Conservation (phyloP, 2,888 invertebrate genomes). For the Cylindroiulus punctatus region DNA sequence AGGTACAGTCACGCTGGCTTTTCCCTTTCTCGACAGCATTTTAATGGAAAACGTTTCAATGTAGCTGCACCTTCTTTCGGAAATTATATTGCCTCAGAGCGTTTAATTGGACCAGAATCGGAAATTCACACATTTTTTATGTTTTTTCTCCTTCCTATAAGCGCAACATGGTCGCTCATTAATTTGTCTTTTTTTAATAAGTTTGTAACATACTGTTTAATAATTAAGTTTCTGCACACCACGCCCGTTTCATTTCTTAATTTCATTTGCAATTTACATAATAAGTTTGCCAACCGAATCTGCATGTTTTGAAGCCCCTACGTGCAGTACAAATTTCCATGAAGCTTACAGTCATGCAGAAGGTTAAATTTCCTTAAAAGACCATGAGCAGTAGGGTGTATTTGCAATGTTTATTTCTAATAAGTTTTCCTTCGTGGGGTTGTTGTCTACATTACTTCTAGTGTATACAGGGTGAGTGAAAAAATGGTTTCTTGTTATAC, state of each 20-base stretch:
- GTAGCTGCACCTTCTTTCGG: neutral
- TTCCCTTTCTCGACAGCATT: neutral
- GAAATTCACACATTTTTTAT: slow-evolving; percentile 11
- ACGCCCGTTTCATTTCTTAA: slow-evolving; percentile 33
- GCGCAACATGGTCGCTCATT: neutral
- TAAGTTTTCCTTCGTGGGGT: no score
- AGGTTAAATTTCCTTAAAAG: no score
- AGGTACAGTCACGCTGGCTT: slow-evolving; percentile 13
- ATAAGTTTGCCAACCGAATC: neutral
- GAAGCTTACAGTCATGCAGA: neutral
- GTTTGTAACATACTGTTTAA: neutral
- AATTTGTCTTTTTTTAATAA: slow-evolving; percentile 40
- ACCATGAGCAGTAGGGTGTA: no score
- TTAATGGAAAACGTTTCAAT: slow-evolving; percentile 25
- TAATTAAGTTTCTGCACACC: neutral
- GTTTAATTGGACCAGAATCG: slow-evolving; percentile 4
- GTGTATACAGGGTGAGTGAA: no score
- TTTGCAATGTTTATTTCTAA: no score
- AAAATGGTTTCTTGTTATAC: no score
- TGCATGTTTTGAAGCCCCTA: neutral
- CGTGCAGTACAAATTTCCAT: neutral
- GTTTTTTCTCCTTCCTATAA: neutral
- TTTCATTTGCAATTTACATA: slow-evolving; percentile 14
- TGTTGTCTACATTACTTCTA: no score
- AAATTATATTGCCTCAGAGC: slow-evolving; percentile 22